phyloP scores from a whole-genome alignment of 2,113 vertebrate species.

The Xenopus tropicalis region DNA sequence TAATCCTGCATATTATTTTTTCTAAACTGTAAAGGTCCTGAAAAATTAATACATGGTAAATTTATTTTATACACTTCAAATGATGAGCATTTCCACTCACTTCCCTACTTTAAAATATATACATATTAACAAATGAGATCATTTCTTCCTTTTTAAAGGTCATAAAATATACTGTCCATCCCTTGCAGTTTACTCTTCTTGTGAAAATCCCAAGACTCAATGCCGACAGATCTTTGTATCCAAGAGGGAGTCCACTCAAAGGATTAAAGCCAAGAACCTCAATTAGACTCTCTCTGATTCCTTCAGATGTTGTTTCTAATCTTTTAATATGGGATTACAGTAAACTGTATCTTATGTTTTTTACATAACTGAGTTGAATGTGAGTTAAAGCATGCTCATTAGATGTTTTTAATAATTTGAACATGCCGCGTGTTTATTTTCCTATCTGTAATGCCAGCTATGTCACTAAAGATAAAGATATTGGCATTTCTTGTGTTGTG shows the following conservation, averaged over 20 bases:
- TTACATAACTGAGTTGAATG: constrained; percentile 58
- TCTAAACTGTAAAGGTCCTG: background rate
- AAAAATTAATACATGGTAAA: constrained; percentile 8
- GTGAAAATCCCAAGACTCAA: constrained; percentile 69
- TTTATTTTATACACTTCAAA: constrained; percentile 9
- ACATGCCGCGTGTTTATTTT: background rate
- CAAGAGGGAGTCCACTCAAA: constrained; percentile 69
- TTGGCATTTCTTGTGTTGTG: constrained; percentile 66
- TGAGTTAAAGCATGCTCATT: constrained; percentile 39
- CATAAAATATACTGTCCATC: constrained; percentile 62
- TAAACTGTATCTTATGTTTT: constrained; percentile 70
- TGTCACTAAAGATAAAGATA: constrained; percentile 73
- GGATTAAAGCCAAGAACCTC: constrained; percentile 83
- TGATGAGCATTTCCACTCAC: constrained; percentile 7
- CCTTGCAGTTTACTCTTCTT: constrained; percentile 66
- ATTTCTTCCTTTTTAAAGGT: constrained; percentile 55
- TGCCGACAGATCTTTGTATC: constrained; percentile 73
- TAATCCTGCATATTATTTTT: background rate
- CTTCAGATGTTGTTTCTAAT: constrained; percentile 83
- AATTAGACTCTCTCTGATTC: constrained; percentile 82
- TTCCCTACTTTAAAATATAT: constrained; percentile 27
- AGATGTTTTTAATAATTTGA: constrained; percentile 37
- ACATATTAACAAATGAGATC: constrained; percentile 31
- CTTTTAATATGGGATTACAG: constrained; percentile 83
- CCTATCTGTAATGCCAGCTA: constrained; percentile 49